Evolutionary conservation across 2,888 invertebrate genomes (phyloP), one percentile per base, ranked within the genome.

Genomic region (Acanthoscelides obtectus): DNA sequence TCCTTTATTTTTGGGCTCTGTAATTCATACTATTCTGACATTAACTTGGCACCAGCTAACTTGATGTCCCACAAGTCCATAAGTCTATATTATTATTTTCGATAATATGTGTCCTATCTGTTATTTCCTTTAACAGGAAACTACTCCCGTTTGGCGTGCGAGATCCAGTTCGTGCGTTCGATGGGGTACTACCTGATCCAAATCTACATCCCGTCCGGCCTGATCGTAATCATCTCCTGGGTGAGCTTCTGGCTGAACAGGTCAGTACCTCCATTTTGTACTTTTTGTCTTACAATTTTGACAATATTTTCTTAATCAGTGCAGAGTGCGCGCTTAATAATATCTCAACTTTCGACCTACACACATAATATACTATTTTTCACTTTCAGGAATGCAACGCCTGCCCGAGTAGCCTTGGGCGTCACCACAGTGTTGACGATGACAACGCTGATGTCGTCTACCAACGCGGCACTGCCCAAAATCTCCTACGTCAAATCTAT

Each of bases 181-280:
- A 97, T 98, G 96, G 98, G 98, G 85, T 98, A 98, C 91, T 98
- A 98, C 90, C 91, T 97, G 84, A 98, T 98, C 88, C 97, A 97
- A 90, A 97, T 97, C 88, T 97, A 97, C 90, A 96, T 97, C 89
- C 97, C 97, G 84, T 97, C 97, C 87, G 95, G 96, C 86, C 91
- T 97, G 87, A 97, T 97, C 88, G 97, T 97, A 86, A 96, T 97
- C 87, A 97, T 97, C 89, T 96, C 96, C 83, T 97, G 97, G 97
- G 96, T 97, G 86, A 95, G 95, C 84, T 97, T 97, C 89, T 97
- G 96, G 97, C 90, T 97, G 86, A 96, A 97, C 88, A 92, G 45
- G 45, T 45, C 3, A 45, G 45, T 45, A 12, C n/a, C n/a, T n/a
- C n/a, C n/a, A n/a, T 45, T 45, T 45, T 45, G 1, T 25, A 8